Conservation (phyloP, 2,113 vertebrate genomes). For the Oreochromis tanganicae region DNA sequence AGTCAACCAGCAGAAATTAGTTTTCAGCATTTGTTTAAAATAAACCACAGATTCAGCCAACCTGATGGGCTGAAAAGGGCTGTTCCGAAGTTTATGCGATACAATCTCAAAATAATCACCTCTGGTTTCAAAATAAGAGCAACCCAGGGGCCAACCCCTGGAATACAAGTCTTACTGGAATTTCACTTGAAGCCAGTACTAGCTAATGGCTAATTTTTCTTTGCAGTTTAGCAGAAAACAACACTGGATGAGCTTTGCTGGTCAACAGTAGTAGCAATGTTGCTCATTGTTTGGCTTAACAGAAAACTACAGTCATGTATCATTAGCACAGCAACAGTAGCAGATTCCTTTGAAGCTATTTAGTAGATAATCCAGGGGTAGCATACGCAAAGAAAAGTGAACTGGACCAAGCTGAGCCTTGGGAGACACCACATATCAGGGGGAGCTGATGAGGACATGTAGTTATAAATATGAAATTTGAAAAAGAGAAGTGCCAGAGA, state of each 20-base stretch:
- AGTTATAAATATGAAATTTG: background rate
- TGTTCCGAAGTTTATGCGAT: background rate
- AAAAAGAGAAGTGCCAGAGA: background rate
- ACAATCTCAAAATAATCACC: background rate
- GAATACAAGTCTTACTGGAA: background rate
- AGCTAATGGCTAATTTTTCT: background rate
- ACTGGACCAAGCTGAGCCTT: background rate
- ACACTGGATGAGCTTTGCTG: background rate
- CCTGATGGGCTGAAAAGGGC: no score
- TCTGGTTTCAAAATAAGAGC: background rate
- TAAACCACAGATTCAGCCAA: no score
- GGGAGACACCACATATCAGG: background rate
- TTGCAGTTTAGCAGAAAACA: background rate
- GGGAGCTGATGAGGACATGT: background rate
- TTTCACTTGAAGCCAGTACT: background rate
- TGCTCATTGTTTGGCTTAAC: background rate
- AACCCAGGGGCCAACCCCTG: background rate
- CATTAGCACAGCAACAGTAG: background rate
- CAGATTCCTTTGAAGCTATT: background rate
- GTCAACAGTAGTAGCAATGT: background rate
- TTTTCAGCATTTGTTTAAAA: no score
- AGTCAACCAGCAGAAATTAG: no score
- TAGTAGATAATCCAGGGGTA: background rate
- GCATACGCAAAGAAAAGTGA: background rate
- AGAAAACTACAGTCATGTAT: background rate